phyloP scores from a whole-genome alignment of 2,797 vertebrate species.

The Dendrocincla fuliginosa region DNA sequence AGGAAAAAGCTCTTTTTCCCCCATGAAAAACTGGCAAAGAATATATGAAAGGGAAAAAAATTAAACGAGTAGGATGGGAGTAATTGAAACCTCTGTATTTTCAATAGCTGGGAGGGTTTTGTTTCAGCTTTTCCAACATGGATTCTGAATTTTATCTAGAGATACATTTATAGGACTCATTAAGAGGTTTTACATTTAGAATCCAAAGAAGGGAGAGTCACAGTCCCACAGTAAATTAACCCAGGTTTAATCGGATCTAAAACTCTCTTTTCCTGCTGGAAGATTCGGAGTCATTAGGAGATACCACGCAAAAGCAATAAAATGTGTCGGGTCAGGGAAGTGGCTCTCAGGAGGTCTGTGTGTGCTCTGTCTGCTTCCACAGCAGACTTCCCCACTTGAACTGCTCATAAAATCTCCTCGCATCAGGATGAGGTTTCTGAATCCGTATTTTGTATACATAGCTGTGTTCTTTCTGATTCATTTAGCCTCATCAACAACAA shows the following conservation, averaged over 20 bases:
- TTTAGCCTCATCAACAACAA: constrained; percentile 61
- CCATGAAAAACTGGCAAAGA: background rate
- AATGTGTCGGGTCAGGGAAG: background rate
- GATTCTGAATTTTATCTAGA: background rate
- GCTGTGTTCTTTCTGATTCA: constrained; percentile 49
- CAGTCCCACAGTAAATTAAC: background rate
- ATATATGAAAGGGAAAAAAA: background rate
- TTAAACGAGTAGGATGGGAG: background rate
- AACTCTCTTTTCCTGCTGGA: background rate
- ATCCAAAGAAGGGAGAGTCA: background rate
- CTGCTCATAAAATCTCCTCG: background rate
- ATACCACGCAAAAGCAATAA: background rate
- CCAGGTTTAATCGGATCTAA: background rate
- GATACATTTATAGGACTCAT: background rate
- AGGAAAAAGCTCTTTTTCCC: background rate
- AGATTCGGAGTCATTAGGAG: background rate
- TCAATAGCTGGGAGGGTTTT: background rate
- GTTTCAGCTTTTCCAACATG: background rate
- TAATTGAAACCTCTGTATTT: background rate
- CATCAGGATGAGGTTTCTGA: constrained; percentile 4
- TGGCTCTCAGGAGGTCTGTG: background rate
- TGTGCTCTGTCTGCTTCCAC: background rate
- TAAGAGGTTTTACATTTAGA: background rate
- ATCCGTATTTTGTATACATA: constrained; percentile 46
- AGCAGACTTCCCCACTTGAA: background rate